phyloP scores from a whole-genome alignment of 2,113 vertebrate species.

The Psilopogon haemacephalus region DNA sequence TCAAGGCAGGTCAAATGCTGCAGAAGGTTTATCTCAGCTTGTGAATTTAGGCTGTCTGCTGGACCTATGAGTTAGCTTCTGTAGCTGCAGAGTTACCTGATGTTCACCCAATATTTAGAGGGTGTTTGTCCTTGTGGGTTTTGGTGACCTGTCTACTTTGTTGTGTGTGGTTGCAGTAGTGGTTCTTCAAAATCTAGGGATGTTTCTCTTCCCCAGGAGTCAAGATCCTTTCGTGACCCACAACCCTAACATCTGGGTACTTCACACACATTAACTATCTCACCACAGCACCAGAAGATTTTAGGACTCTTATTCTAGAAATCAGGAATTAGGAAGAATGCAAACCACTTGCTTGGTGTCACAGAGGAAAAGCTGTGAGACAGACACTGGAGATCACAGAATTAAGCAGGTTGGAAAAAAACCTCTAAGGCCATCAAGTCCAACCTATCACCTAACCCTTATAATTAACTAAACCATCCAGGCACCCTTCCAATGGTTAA shows the following conservation, averaged over 20 bases:
- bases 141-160: background rate
- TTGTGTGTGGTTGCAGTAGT: background rate
- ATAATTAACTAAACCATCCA: too few relatives aligned
- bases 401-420: too few relatives aligned
- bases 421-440: too few relatives aligned
- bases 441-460: too few relatives aligned
- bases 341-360: background rate
- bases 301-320: background rate
- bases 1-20: slow-evolving; percentile 12
- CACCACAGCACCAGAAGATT: background rate
- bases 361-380: background rate
- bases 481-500: too few relatives aligned
- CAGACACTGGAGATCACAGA: background rate
- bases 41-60: background rate
- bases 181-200: background rate
- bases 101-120: background rate
- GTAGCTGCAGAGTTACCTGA: background rate
- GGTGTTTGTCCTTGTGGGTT: background rate
- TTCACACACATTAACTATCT: background rate
- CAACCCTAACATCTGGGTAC: background rate
- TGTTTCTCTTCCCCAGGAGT: background rate
- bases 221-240: background rate
- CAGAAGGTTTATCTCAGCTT: background rate
- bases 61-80: background rate
- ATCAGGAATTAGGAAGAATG: background rate